Evolutionary conservation across 2,888 invertebrate species (phyloP).

Genomic region (Cryptocheilus praepositus): DNA sequence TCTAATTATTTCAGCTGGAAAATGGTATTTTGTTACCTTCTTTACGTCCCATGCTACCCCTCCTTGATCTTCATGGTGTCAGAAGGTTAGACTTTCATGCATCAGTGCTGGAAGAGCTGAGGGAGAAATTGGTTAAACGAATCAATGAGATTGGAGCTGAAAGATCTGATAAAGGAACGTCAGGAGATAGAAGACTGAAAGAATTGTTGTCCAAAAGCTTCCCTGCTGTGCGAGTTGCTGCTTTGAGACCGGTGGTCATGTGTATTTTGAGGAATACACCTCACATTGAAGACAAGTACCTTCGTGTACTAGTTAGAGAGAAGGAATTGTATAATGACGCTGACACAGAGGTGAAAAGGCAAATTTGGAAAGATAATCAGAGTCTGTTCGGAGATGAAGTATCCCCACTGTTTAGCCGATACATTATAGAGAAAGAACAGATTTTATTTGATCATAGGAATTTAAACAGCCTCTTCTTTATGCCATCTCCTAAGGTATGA

Average conservation of each 20-base stretch:
- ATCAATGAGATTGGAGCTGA: constrained; percentile 87
- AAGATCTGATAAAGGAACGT: constrained; percentile 78
- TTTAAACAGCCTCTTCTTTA: constrained; percentile 89
- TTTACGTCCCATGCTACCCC: constrained; percentile 93
- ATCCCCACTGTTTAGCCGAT: constrained; percentile 93
- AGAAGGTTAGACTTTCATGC: constrained; percentile 95
- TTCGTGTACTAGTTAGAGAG: constrained; percentile 86
- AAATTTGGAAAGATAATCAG: constrained; percentile 99
- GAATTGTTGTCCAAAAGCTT: constrained; percentile 95
- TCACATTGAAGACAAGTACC: constrained; percentile 93
- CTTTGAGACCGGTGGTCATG: constrained; percentile 95
- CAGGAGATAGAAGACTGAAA: constrained; percentile 89
- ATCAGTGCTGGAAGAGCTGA: constrained; percentile 88
- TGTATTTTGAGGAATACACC: constrained; percentile 94
- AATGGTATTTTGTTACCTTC: constrained; percentile 95
- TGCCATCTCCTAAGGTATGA: constrained; percentile 91
- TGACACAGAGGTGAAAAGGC: constrained; percentile 96
- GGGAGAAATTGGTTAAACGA: constrained; percentile 78
- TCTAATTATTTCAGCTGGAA: constrained; percentile 79
- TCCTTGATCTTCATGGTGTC: constrained; percentile 95
- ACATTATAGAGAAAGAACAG: constrained; percentile 95
- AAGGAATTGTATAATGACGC: constrained; percentile 94
- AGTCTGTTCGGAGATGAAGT: constrained; percentile 98
- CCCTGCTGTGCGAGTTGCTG: constrained; percentile 93
- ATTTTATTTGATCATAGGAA: constrained; percentile 92